A percentile compares a stretch with the other conserved stretches of the same genome.
phyloP scores from a whole-genome alignment of 1,140 invertebrate genomes.

The Argopecten irradians region DNA sequence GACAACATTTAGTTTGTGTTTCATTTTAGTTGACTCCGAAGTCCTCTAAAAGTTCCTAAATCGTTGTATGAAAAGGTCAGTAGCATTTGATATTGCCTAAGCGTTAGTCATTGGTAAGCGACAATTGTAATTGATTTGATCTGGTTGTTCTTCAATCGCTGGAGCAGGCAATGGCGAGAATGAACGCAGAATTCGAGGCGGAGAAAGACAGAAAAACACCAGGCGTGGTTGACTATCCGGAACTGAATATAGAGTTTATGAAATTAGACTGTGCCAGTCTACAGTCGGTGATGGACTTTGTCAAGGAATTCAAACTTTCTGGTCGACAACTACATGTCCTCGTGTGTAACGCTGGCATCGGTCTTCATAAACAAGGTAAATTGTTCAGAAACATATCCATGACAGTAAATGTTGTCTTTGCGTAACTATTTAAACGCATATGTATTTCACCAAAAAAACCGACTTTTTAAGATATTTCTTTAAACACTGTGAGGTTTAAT shows the following conservation, averaged over 20 bases:
- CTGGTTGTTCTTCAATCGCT: not conserved
- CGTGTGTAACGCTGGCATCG: slow-evolving; percentile 25
- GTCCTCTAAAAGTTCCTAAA: no score
- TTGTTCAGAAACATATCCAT: not conserved
- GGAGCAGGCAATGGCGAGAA: not conserved
- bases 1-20: no score
- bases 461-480: no score
- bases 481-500: no score
- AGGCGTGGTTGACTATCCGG: not conserved
- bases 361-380: not conserved
- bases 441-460: no score
- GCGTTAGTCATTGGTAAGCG: no score
- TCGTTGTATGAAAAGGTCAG: no score
- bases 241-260: slow-evolving; percentile 9
- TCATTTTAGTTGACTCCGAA: no score
- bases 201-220: slow-evolving; percentile 23
- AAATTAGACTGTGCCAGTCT: slow-evolving; percentile 27
- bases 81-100: no score
- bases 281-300: slow-evolving; percentile 7
- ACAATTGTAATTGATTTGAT: no score
- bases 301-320: slow-evolving; percentile 26
- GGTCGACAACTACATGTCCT: slow-evolving; percentile 26
- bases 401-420: not conserved
- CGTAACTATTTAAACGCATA: not conserved
- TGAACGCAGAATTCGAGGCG: slow-evolving; percentile 25